A percentile compares a stretch with the other conserved stretches of the same genome.
phyloP scores from a whole-genome alignment of 2,797 vertebrate species.

The Onychomys leucogaster region DNA sequence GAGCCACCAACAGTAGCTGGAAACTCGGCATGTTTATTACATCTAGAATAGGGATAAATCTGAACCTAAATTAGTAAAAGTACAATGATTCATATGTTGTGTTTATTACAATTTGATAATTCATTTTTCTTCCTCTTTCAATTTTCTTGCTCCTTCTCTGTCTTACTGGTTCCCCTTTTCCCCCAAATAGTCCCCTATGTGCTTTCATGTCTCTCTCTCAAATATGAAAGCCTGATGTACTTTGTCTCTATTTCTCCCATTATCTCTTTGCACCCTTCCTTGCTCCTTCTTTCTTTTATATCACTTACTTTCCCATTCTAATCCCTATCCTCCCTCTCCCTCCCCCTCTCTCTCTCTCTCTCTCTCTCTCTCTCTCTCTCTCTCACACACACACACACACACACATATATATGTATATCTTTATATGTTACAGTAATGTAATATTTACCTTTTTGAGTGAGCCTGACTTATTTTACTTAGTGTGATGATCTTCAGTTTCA shows the following conservation, averaged over 20 bases:
- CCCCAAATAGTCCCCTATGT: background rate
- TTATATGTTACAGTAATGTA: background rate
- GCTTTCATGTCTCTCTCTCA: background rate
- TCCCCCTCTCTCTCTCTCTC: too few species aligned
- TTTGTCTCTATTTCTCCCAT: background rate
- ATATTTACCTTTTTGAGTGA: background rate
- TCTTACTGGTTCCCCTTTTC: background rate
- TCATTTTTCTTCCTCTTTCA: background rate
- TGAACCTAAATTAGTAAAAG: background rate
- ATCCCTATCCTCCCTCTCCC: accelerated
- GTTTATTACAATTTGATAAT: background rate
- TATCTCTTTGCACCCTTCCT: background rate
- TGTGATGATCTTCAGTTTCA: background rate
- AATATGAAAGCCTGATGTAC: background rate
- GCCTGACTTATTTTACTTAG: background rate
- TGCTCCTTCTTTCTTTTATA: background rate
- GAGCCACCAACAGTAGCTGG: background rate
- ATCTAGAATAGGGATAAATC: background rate
- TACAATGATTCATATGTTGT: background rate
- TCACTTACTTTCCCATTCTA: too few species aligned
- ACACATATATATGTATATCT: background rate
- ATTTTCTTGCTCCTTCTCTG: background rate
- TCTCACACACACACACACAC: too few species aligned
- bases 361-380: too few species aligned
- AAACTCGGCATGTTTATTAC: background rate